Conservation (phyloP, 2,113 vertebrate genomes). For the Climacteris rufus region DNA sequence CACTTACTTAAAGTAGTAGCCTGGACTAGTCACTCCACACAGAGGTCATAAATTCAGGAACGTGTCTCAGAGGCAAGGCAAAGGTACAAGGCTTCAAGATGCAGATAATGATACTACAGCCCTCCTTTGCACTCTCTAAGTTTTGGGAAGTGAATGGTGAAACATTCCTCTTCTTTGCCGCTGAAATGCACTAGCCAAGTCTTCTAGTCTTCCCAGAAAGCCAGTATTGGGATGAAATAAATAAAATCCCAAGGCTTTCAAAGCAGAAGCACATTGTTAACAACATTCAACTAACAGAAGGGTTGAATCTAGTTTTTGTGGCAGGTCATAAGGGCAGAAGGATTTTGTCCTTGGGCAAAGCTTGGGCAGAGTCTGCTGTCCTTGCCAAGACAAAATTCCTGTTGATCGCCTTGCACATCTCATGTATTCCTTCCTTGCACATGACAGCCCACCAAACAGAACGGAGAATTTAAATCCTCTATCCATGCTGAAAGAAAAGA, state of each 20-base stretch:
- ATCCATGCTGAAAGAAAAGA: not conserved
- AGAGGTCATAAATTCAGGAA: no score
- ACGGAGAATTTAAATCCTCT: not conserved
- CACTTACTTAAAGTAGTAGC: accelerated
- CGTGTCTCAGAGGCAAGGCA: no score
- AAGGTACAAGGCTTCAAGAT: no score
- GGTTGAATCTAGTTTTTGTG: not conserved
- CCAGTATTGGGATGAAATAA: no score
- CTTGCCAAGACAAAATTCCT: not conserved
- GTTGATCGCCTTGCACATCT: not conserved
- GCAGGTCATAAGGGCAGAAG: not conserved
- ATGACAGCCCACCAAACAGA: not conserved
- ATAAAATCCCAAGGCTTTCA: no score
- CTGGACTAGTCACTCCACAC: not conserved
- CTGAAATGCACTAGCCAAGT: no score
- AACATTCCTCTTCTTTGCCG: no score
- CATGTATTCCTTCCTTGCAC: not conserved
- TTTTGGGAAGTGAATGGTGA: no score
- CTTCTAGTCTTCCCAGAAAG: no score
- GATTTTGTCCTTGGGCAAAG: not conserved
- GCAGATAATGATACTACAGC: no score
- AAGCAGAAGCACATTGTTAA: no score
- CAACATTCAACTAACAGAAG: not conserved
- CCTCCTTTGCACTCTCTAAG: no score
- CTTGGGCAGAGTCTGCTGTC: not conserved